Base-by-base conservation (phyloP, 1,140 invertebrate genomes). In the Drosophila bipectinata region DNA sequence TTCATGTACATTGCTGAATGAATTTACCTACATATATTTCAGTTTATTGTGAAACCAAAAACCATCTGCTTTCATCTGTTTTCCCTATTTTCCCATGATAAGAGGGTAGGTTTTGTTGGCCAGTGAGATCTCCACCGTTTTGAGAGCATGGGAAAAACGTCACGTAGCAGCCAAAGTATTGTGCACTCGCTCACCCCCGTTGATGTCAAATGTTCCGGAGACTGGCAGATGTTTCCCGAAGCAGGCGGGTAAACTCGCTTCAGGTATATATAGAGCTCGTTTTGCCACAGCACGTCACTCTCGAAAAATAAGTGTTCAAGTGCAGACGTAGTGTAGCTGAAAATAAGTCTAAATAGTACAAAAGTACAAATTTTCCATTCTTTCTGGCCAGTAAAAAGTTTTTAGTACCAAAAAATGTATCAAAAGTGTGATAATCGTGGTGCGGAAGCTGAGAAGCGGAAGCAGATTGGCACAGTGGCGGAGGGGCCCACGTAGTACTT, bases 271-370 rank as follows among this genome's bases (percentile, higher is more conserved):
- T 87, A 87, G 49, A 53, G 52, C 56, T 12, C 28, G 9, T 37
- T 8, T 21, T 7, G 5, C 21, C 21, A 59, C 37, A 18, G 10
- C 41, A 44, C 30, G 8, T 44, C 79, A 88, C 62, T 87, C 73
- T 72, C 37, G 58, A 76, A 72, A 51, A 24, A 72, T 44, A 61
- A 88, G 83, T 85, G 82, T 53, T 59, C 9, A 75, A 87, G 81
- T 85, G 77, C 48, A 67, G 59, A 72, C 63, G 12, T 3, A 57
- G 81, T 84, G 81, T 51, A 53, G 45, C 26, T 28, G 12, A 66
- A 57, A 68, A 54, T 26, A 56, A 62, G 30, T 56, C 55, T 2
- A 55, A 69, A 37, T 37, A 57, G 32, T 69, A 44, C 12, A 68
- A 37, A 28, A 72, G 21, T 21, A 21, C 3, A 21, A 51, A 79